Evolutionary conservation across 2,797 vertebrate genomes (phyloP).

Genomic region (Octomys mimax): DNA sequence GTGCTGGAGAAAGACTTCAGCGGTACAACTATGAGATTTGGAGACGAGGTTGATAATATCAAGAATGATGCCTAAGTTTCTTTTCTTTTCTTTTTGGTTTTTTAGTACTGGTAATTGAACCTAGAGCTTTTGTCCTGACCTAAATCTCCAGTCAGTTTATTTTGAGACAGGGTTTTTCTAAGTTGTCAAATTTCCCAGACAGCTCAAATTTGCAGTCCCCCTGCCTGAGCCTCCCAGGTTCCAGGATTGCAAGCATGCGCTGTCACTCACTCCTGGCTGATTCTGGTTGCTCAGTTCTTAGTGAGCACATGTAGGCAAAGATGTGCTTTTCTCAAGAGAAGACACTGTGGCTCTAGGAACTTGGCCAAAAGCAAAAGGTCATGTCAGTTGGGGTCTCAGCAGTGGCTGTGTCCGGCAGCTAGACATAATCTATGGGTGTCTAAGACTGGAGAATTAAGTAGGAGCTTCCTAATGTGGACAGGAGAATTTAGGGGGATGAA

Average conservation of each 20-base stretch:
- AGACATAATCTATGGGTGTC: neutral
- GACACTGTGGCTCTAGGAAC: neutral
- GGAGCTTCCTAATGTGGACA: constrained; percentile 26
- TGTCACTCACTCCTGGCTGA: neutral
- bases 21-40: neutral
- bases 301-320: neutral
- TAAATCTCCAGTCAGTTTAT: neutral
- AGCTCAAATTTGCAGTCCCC: neutral
- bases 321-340: neutral
- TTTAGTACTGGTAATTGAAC: neutral
- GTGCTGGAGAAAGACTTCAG: neutral
- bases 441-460: neutral
- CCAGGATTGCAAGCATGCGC: neutral
- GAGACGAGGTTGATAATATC: neutral
- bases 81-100: neutral
- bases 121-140: neutral
- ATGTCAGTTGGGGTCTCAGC: neutral
- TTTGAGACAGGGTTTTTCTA: neutral
- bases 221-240: neutral
- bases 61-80: neutral
- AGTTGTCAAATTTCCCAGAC: neutral
- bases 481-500: neutral
- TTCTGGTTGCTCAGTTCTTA: neutral
- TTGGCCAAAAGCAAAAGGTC: neutral
- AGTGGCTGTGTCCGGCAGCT: neutral